phyloP scores from a whole-genome alignment of 1,140 invertebrate species.

The Aphelenchoides besseyi region DNA sequence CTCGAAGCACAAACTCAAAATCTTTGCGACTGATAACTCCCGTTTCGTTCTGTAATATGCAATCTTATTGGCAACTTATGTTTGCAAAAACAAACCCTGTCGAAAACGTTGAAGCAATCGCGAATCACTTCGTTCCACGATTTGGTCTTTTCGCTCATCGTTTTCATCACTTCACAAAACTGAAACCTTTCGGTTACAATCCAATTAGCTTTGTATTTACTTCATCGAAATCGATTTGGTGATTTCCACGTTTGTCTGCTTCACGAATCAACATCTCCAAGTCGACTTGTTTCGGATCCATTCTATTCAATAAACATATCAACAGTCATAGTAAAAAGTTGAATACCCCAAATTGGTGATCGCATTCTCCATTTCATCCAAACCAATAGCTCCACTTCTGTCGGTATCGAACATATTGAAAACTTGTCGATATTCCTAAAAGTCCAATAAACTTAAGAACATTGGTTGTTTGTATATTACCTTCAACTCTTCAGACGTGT shows the following conservation, averaged over 20 bases:
- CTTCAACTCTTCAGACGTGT: constrained; percentile 56
- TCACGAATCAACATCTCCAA: constrained; percentile 49
- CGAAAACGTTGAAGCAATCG: constrained; percentile 61
- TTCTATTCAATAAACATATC: constrained; percentile 23
- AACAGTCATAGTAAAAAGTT: constrained; percentile 38
- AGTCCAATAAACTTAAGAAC: too few relatives aligned
- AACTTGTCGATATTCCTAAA: constrained; percentile 39
- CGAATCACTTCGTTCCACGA: constrained; percentile 60
- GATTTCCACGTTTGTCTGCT: constrained; percentile 59
- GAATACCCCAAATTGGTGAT: constrained; percentile 54
- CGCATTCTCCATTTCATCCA: constrained; percentile 60
- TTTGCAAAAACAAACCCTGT: too few relatives aligned
- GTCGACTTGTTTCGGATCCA: constrained; percentile 42
- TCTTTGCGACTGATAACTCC: constrained; percentile 56
- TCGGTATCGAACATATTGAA: constrained; percentile 62
- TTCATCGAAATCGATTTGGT: constrained; percentile 50
- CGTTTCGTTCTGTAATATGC: constrained; percentile 55
- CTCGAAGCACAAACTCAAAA: constrained; percentile 58
- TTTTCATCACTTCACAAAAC: constrained; percentile 60
- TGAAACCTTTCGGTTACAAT: constrained; percentile 21
- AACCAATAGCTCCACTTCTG: constrained; percentile 56
- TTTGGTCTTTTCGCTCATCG: constrained; percentile 56
- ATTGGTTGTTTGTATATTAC: too few relatives aligned
- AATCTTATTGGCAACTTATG: too few relatives aligned
- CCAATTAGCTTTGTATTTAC: constrained; percentile 6